Evolutionary conservation across 2,113 vertebrate genomes (phyloP), one percentile per base, ranked within the genome.

Genomic region (Triplophysa dalaica): DNA sequence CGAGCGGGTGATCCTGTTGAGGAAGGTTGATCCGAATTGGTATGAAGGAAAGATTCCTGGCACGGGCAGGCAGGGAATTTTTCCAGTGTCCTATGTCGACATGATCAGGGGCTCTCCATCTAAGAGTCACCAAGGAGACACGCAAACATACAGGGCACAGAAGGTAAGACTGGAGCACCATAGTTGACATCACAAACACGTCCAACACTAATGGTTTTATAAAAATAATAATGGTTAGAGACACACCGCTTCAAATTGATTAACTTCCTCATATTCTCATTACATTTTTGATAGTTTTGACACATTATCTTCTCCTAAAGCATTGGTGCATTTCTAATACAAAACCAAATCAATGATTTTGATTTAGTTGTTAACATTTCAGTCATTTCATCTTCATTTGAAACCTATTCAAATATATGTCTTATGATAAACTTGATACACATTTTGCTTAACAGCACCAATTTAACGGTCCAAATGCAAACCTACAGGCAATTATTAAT

Each of bases 21-120:
- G 98, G 87, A 93, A 94, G 89, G 96, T 99, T 87, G 98, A 99
- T 91, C 94, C 95, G 89, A 99, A 99, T 90, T 99, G 98, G 98
- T 99, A 96, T 78, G 97, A 99, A 92, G 97, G 98, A 81, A 97
- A 94, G 91, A 95, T 99, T 85, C 93, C 94, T 70, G 95, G 95
- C 85, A 94, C 93, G 82, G 95, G 88, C 89, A 96, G 95, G 88
- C 98, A 98, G 91, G 98, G 98, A 80, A 99, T 99, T 90, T 99
- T 99, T 89, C 98, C 98, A 0, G 94, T 97, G 68, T 96, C 97
- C 81, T 99, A 99, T 2, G 94, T 99, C 50, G 95, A 99, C 90
- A 90, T 97, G 48, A 41, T 96, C 85, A 98, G 94, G 87, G 95
- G 92, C 86, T 96, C 94, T 9, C 81, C 92, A 14, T 88, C 93